A percentile compares a stretch with the other conserved stretches of the same genome.
Evolutionary conservation across 2,113 vertebrate genomes (phyloP).

Genomic region (Agapornis roseicollis): DNA sequence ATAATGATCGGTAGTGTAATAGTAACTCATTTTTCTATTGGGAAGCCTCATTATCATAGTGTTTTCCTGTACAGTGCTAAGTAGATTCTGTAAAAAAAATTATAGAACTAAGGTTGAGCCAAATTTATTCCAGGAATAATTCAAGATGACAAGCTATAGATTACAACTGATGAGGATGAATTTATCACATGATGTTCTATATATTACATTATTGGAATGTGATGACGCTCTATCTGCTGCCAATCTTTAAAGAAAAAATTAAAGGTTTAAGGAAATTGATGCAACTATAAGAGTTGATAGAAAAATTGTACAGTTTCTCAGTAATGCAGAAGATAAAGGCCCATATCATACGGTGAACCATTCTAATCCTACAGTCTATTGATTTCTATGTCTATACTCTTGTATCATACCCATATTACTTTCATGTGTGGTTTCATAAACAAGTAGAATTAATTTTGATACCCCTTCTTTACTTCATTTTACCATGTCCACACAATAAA

Average conservation of each 20-base stretch:
- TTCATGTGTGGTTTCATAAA: background rate
- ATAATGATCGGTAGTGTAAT: constrained; percentile 16
- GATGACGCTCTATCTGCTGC: background rate
- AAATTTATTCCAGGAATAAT: background rate
- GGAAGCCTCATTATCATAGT: constrained; percentile 47
- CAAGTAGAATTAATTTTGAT: background rate
- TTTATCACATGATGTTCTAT: background rate
- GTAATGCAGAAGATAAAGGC: background rate
- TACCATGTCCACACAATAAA: background rate
- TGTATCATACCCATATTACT: too few relatives aligned
- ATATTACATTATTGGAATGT: background rate
- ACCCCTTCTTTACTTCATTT: background rate
- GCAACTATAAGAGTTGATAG: background rate
- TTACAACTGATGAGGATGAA: background rate
- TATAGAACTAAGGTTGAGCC: background rate
- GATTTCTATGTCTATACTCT: background rate
- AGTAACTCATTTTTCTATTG: constrained; percentile 34
- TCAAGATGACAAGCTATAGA: background rate
- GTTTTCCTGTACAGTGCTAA: constrained; percentile 37
- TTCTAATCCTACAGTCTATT: background rate
- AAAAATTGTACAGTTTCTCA: background rate
- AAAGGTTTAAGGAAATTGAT: background rate
- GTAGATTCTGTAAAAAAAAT: background rate
- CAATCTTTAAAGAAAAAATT: background rate
- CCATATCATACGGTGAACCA: background rate